These are phyloP conservation scores for Rhizomys pruinosus DNA, from an alignment of 2,113 vertebrate species.

Conservation along the genomic window DNA sequence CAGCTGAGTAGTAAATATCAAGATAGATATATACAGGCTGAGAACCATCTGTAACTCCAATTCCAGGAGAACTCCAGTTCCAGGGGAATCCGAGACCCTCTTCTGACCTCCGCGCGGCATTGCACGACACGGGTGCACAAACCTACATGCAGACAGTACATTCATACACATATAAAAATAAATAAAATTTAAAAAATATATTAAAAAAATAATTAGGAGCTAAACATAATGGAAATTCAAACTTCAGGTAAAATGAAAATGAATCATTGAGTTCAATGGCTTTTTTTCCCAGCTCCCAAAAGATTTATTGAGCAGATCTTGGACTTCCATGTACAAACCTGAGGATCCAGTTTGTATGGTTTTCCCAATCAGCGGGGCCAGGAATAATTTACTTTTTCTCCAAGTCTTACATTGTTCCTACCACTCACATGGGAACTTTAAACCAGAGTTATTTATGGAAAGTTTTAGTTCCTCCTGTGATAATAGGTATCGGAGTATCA, in stretches of 20 bases:
- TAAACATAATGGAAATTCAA: neutral
- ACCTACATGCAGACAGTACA: too few relatives aligned
- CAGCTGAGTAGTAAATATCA: too few relatives aligned
- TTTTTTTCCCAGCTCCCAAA: neutral
- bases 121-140: too few relatives aligned
- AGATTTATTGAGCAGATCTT: neutral
- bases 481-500: neutral
- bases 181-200: too few relatives aligned
- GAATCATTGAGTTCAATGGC: neutral
- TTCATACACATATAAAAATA: too few relatives aligned
- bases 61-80: too few relatives aligned
- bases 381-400: neutral
- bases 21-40: too few relatives aligned
- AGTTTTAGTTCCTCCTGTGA: neutral
- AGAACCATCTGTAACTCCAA: too few relatives aligned
- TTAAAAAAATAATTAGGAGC: neutral
- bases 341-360: neutral
- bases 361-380: neutral
- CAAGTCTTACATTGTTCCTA: neutral
- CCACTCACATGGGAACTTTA: neutral
- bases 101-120: too few relatives aligned
- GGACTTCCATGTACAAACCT: neutral
- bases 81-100: too few relatives aligned
- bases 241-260: slow-evolving; percentile 10
- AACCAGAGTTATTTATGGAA: neutral